Conservation (phyloP, 2,113 vertebrate genomes). For the Austrofundulus limnaeus region DNA sequence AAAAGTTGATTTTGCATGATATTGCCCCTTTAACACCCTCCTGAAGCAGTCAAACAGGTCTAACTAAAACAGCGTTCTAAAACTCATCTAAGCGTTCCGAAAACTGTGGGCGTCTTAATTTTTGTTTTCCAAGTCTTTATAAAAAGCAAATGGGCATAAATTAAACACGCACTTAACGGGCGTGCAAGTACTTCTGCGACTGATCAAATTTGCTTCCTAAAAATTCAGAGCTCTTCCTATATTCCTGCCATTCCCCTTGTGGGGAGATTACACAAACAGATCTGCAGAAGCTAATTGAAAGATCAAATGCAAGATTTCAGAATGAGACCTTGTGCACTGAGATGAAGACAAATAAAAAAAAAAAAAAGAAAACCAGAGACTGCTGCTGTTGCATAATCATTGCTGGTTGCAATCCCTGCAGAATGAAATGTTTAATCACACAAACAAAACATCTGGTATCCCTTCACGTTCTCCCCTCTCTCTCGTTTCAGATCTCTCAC, state of each 20-base stretch:
- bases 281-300: conserved; percentile 31
- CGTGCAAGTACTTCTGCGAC: conserved; percentile 1
- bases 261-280: conserved; percentile 28
- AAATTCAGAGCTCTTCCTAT: background rate
- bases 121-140: background rate
- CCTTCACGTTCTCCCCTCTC: background rate
- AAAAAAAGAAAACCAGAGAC: conserved; percentile 17
- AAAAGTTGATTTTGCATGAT: no score
- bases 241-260: conserved; percentile 3
- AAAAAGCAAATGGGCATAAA: background rate
- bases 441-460: conserved; percentile 43
- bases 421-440: conserved; percentile 45
- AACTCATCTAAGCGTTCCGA: background rate
- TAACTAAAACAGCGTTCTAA: background rate
- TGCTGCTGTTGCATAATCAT: conserved; percentile 30
- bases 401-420: conserved; percentile 20
- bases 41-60: background rate
- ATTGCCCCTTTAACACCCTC: no score
- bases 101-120: background rate
- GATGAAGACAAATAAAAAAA: conserved; percentile 9
- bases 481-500: conserved; percentile 4
- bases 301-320: conserved; percentile 27
- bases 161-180: background rate
- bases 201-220: conserved; percentile 21
- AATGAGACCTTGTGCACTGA: conserved; percentile 17